phyloP scores from a whole-genome alignment of 2,797 vertebrate species.

The Leptatherina wallacei region DNA sequence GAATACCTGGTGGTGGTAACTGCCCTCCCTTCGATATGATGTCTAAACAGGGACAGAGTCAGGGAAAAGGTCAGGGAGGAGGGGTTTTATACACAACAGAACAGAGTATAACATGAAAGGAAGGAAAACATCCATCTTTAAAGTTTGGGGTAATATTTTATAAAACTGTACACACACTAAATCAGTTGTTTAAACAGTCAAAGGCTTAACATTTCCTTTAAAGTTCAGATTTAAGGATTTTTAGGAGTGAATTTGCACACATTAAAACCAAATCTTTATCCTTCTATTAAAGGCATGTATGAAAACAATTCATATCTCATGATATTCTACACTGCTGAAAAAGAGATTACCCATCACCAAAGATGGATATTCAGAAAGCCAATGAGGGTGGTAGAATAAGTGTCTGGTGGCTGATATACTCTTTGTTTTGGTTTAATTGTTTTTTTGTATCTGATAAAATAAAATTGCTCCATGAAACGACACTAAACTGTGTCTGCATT shows the following conservation, averaged over 20 bases:
- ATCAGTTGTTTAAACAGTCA: no score
- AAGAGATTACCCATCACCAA: background rate
- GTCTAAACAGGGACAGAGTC: conserved; percentile 78
- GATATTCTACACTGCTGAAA: background rate
- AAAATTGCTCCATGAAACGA: background rate
- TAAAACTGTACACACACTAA: background rate
- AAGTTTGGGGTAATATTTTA: background rate
- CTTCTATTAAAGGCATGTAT: no score
- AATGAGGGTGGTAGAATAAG: no score
- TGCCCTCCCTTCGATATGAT: conserved; percentile 85
- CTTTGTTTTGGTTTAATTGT: no score
- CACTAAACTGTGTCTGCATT: background rate
- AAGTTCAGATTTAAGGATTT: no score
- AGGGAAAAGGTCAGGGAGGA: conserved; percentile 49
- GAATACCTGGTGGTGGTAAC: conserved; percentile 87
- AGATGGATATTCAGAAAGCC: background rate
- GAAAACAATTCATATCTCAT: no score
- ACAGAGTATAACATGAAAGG: background rate
- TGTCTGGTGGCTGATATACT: background rate
- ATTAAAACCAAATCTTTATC: no score
- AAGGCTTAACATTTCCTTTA: no score
- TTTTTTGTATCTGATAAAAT: background rate
- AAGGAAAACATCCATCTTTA: background rate
- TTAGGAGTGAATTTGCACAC: no score
- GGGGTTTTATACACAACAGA: conserved; percentile 4